Percentiles rank a stretch among this genome's conserved stretches.
phyloP scores from a whole-genome alignment of 1,140 invertebrate species.

The Scylla paramamosain region DNA sequence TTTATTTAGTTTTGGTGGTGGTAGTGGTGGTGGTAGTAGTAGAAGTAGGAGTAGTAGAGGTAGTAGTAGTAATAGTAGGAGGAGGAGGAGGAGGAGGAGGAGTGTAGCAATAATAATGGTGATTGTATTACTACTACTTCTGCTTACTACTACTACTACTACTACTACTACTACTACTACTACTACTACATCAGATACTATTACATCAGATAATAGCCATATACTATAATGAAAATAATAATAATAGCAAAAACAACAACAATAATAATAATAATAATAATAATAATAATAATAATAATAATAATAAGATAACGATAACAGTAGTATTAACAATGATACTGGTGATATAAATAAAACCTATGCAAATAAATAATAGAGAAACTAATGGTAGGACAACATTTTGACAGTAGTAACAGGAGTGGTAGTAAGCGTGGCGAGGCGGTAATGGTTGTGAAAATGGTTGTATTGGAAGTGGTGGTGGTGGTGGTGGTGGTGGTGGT shows the following conservation, averaged over 20 bases:
- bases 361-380: too few relatives aligned
- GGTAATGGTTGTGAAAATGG: too few relatives aligned
- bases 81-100: too few relatives aligned
- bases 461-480: neutral
- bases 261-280: conserved; percentile 26
- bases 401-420: too few relatives aligned
- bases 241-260: neutral
- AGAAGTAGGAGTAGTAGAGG: neutral
- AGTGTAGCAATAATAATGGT: too few relatives aligned
- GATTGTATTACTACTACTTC: conserved; percentile 32
- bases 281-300: conserved; percentile 29
- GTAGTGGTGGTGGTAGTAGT: too few relatives aligned
- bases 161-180: conserved; percentile 40
- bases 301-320: neutral
- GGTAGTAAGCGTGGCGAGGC: too few relatives aligned
- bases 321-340: neutral
- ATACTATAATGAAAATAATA: neutral
- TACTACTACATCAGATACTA: neutral
- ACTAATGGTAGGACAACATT: too few relatives aligned
- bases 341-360: too few relatives aligned
- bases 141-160: conserved; percentile 37
- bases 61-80: neutral
- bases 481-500: conserved; percentile 4
- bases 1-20: too few relatives aligned
- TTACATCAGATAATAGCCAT: conserved; percentile 7